Conservation (phyloP, 1,140 invertebrate genomes). For the Linepithema humile region DNA sequence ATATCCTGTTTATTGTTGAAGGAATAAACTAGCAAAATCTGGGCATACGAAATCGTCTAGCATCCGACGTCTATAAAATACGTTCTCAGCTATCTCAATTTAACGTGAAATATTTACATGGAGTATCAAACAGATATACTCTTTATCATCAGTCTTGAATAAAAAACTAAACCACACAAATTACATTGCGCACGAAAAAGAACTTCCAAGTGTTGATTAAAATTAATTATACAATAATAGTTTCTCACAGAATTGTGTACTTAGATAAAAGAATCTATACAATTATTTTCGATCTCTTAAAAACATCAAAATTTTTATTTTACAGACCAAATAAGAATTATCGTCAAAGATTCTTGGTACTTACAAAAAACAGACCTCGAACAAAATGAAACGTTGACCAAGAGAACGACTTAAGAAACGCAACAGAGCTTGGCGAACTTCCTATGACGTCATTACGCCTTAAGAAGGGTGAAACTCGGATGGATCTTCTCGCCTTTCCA, state of each 20-base stretch:
- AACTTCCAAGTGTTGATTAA: background rate
- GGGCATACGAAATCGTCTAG: conserved; percentile 3
- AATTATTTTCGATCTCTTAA: background rate
- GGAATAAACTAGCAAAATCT: conserved; percentile 48
- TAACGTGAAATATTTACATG: background rate
- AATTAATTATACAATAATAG: background rate
- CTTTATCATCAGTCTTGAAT: background rate
- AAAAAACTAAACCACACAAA: background rate
- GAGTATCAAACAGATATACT: conserved; percentile 10
- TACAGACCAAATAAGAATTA: background rate
- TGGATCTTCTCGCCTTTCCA: conserved; percentile 27
- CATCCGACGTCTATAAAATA: conserved; percentile 27
- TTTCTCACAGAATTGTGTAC: too few species aligned
- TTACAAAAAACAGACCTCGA: conserved; percentile 1
- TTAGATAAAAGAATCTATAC: background rate
- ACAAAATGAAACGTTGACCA: conserved; percentile 25
- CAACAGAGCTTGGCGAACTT: conserved; percentile 49
- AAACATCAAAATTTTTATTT: background rate
- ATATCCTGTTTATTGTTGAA: conserved; percentile 56
- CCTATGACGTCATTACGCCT: conserved; percentile 18
- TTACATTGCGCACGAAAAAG: background rate
- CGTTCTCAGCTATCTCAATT: background rate
- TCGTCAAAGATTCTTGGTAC: background rate
- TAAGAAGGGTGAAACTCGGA: conserved; percentile 34
- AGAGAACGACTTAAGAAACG: conserved; percentile 27